These are phyloP conservation scores for Cryptocephalus moraei DNA, from an alignment of 2,888 invertebrate species.

Conservation along the genomic window DNA sequence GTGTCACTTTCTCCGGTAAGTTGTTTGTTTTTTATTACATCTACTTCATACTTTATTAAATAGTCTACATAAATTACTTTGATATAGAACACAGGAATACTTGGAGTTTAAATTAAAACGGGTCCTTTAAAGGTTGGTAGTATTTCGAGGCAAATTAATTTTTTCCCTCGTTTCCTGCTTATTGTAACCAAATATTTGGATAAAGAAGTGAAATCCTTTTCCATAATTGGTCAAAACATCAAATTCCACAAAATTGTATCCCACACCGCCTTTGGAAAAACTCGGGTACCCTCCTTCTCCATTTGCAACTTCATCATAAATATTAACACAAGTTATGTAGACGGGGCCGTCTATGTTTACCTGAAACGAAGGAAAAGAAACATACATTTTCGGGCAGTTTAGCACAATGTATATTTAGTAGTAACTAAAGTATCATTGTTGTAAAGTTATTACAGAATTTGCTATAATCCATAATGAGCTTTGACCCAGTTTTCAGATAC, in stretches of 20 bases:
- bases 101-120: neutral
- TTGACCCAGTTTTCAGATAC: no score
- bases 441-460: no score
- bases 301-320: slow-evolving; percentile 31
- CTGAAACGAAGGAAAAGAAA: slow-evolving; percentile 21
- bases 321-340: slow-evolving; percentile 37
- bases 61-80: no score
- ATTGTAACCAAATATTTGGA: slow-evolving; percentile 35
- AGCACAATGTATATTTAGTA: no score
- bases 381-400: no score
- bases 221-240: slow-evolving; percentile 36
- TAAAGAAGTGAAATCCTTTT: slow-evolving; percentile 39
- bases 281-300: slow-evolving; percentile 28
- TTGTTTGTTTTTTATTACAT: no score
- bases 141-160: neutral
- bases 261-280: slow-evolving; percentile 35
- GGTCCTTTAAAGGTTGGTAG: neutral
- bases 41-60: no score
- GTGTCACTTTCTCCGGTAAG: no score
- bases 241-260: slow-evolving; percentile 35
- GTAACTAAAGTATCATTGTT: no score
- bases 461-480: no score
- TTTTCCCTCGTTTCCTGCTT: neutral
- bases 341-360: slow-evolving; percentile 34
- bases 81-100: no score